Conservation (phyloP, 2,797 vertebrate genomes). For the Dendrocincla tyrannina region DNA sequence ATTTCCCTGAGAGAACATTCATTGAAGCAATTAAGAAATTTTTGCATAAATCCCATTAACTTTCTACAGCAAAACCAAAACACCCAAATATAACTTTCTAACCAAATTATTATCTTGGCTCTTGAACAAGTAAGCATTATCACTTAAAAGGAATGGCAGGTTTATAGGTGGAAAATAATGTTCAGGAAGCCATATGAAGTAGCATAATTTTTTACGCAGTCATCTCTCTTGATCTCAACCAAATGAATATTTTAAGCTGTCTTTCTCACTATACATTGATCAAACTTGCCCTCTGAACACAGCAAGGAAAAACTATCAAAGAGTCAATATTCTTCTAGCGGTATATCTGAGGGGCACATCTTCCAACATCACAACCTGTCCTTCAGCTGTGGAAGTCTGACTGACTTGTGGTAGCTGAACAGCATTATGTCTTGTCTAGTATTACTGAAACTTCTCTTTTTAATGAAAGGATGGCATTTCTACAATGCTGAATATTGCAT, state of each 20-base stretch:
- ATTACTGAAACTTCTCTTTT: neutral
- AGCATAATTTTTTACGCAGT: neutral
- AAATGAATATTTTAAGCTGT: conserved; percentile 40
- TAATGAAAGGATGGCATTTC: neutral
- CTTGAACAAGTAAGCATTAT: conserved; percentile 23
- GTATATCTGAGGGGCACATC: neutral
- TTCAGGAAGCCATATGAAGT: neutral
- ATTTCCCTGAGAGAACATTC: conserved; percentile 20
- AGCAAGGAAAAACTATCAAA: neutral
- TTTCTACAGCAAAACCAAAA: conserved; percentile 25
- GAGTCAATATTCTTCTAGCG: neutral
- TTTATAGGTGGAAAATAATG: neutral
- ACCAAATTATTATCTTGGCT: conserved; percentile 23
- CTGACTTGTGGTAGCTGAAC: neutral
- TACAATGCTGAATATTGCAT: neutral
- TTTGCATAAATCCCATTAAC: conserved; percentile 50
- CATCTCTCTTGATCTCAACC: neutral
- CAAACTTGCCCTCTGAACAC: neutral
- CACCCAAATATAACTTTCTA: conserved; percentile 24
- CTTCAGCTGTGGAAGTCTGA: neutral
- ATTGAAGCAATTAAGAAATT: conserved; percentile 30
- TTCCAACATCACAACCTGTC: neutral
- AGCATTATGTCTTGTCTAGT: neutral
- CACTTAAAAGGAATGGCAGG: conserved; percentile 10
- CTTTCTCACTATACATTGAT: neutral